phyloP scores from a whole-genome alignment of 2,113 vertebrate genomes.

The Nanorana parkeri region DNA sequence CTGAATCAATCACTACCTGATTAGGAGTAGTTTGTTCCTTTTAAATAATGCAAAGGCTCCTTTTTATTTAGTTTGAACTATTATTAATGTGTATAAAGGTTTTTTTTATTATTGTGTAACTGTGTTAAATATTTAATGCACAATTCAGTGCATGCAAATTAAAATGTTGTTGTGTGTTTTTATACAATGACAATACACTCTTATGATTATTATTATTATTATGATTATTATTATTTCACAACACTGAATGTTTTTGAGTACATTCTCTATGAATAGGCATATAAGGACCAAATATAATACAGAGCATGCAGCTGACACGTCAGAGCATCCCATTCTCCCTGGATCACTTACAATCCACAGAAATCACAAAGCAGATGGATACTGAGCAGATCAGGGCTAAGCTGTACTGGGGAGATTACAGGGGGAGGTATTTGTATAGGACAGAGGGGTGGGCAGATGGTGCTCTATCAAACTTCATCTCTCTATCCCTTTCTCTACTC shows the following conservation, averaged over 20 bases:
- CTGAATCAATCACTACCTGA: too few relatives aligned
- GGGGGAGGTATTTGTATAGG: conserved; percentile 67
- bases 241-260: not conserved
- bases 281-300: not conserved
- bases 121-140: too few relatives aligned
- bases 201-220: too few relatives aligned
- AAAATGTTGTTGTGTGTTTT: too few relatives aligned
- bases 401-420: conserved; percentile 75
- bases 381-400: conserved; percentile 75
- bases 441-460: conserved; percentile 68
- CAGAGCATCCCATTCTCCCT: conserved; percentile 38
- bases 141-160: too few relatives aligned
- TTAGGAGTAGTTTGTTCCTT: too few relatives aligned
- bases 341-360: conserved; percentile 74
- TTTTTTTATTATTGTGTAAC: too few relatives aligned
- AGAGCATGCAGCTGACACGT: conserved; percentile 53
- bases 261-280: not conserved
- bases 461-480: conserved; percentile 59
- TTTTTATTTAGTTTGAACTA: too few relatives aligned
- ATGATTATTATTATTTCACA: not conserved
- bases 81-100: too few relatives aligned
- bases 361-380: conserved; percentile 75
- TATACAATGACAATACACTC: too few relatives aligned
- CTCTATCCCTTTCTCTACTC: not conserved
- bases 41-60: too few relatives aligned